Evolutionary conservation across 2,797 vertebrate genomes (phyloP).

Genomic region (Pogoniulus pusillus): DNA sequence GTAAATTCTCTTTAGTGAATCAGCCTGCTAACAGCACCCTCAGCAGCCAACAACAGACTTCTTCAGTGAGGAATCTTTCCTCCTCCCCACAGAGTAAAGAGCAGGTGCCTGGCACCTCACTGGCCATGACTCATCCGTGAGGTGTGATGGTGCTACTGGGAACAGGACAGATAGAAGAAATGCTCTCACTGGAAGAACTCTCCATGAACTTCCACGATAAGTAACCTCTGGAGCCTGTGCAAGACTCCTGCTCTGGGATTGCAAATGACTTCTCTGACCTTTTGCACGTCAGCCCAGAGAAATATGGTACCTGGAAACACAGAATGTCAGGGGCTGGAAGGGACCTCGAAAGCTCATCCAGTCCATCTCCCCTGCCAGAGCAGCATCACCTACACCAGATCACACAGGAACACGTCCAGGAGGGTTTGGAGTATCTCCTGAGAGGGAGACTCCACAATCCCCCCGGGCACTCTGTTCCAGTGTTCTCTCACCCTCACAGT

Average conservation of each 20-base stretch:
- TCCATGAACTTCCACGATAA: neutral
- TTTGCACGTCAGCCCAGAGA: neutral
- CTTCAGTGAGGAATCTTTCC: neutral
- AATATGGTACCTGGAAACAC: neutral
- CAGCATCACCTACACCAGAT: no score
- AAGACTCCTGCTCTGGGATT: neutral
- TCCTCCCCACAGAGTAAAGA: neutral
- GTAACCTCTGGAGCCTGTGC: accelerated
- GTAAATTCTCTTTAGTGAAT: constrained; percentile 55
- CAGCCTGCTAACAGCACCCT: constrained; percentile 58
- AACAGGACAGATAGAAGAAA: neutral
- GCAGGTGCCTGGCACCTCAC: neutral
- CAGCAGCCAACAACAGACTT: constrained; percentile 52
- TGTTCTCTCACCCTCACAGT: no score
- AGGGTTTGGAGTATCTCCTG: no score
- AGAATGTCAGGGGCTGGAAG: no score
- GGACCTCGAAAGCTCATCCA: no score
- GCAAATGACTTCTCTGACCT: neutral
- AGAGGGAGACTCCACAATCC: no score
- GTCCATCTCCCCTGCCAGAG: no score
- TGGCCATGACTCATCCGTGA: neutral
- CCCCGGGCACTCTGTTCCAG: no score
- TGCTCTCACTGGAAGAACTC: neutral
- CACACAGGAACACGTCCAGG: no score
- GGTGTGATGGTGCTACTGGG: accelerated